phyloP scores from a whole-genome alignment of 2,113 vertebrate species.

The Aplodontia rufa region DNA sequence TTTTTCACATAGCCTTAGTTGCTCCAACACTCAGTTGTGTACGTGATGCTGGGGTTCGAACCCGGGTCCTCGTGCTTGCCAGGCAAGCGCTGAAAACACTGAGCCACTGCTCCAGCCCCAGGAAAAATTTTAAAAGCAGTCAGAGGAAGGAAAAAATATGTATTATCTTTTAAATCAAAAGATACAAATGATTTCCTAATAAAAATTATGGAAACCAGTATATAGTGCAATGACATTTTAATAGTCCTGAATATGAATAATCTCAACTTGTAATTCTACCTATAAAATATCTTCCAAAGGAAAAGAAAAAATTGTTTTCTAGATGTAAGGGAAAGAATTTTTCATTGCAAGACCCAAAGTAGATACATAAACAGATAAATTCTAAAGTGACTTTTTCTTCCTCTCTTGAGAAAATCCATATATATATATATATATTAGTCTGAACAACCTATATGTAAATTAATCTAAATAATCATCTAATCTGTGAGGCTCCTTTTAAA shows the following conservation, averaged over 20 bases:
- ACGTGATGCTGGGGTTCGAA: too few species aligned
- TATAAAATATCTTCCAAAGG: background rate
- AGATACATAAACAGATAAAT: background rate
- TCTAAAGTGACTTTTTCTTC: background rate
- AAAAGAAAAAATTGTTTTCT: background rate
- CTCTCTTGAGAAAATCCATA: background rate
- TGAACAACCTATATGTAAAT: background rate
- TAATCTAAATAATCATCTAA: background rate
- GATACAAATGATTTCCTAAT: background rate
- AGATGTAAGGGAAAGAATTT: background rate
- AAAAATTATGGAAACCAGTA: background rate
- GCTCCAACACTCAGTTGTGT: too few species aligned
- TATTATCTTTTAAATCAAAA: conserved; percentile 1
- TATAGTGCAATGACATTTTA: background rate
- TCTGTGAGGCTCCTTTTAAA: background rate
- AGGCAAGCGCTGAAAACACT: too few species aligned
- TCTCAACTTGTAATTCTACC: background rate
- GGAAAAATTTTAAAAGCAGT: background rate
- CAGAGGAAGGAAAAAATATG: background rate
- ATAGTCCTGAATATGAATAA: background rate
- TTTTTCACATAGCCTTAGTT: too few species aligned
- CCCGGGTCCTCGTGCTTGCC: too few species aligned
- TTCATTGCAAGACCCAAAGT: background rate
- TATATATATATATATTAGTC: background rate
- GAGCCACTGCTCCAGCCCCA: too few species aligned